These are phyloP conservation scores for Melanotaenia maccullochi DNA, from an alignment of 2,797 vertebrate genomes.

Conservation along the genomic window DNA sequence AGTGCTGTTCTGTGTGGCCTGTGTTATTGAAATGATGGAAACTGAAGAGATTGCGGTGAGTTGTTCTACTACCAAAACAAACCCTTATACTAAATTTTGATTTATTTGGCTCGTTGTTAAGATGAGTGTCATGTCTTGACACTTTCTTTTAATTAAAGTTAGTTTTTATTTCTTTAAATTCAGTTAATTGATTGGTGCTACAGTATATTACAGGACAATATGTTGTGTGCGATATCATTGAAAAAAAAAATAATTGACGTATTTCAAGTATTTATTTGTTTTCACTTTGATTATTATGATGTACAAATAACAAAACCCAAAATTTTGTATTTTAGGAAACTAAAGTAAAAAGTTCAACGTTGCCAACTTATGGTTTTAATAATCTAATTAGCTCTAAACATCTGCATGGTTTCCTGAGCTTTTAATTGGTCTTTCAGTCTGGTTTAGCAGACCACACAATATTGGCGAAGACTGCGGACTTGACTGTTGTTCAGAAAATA, in stretches of 20 bases:
- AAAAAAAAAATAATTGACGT: neutral
- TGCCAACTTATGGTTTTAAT: too few relatives aligned
- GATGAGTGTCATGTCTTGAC: too few relatives aligned
- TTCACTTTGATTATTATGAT: neutral
- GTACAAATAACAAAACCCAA: neutral
- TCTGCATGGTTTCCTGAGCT: neutral
- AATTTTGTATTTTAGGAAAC: neutral
- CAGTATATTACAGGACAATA: too few relatives aligned
- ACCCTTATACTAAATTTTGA: neutral
- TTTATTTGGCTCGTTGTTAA: too few relatives aligned
- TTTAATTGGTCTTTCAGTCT: neutral
- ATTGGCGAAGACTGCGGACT: neutral
- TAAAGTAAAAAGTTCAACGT: neutral
- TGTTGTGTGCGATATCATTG: too few relatives aligned
- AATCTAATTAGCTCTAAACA: neutral
- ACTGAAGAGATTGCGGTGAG: constrained; percentile 81
- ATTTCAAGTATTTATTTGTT: neutral
- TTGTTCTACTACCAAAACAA: too few relatives aligned
- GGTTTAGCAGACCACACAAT: too few relatives aligned
- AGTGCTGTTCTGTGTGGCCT: constrained; percentile 85
- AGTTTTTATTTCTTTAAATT: too few relatives aligned
- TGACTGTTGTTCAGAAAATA: neutral
- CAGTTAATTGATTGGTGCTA: too few relatives aligned
- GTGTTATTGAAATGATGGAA: constrained; percentile 86
- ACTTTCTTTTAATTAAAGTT: too few relatives aligned